phyloP scores from a whole-genome alignment of 2,888 invertebrate genomes.

The Cylloceria caligata region DNA sequence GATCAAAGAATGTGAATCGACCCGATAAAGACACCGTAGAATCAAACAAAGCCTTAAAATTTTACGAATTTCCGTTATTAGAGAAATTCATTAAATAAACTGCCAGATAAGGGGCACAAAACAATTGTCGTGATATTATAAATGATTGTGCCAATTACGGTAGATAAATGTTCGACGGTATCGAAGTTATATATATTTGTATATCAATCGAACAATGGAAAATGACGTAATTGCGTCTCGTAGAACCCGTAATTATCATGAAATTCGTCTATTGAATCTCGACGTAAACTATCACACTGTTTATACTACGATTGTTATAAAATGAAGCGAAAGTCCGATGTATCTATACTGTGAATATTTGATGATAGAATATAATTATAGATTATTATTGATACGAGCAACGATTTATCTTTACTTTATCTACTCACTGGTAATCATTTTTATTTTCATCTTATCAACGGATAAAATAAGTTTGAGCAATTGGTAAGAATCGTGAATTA shows the following conservation, averaged over 20 bases:
- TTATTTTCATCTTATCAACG: background rate
- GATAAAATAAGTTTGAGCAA: background rate
- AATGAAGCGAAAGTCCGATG: constrained; percentile 67
- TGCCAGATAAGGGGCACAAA: constrained; percentile 64
- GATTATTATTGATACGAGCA: constrained; percentile 71
- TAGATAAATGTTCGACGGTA: constrained; percentile 56
- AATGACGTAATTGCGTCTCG: constrained; percentile 5
- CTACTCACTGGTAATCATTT: background rate
- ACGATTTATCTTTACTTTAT: background rate
- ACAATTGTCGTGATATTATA: constrained; percentile 59
- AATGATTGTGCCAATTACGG: constrained; percentile 67
- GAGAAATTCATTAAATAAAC: constrained; percentile 52
- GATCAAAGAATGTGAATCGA: background rate
- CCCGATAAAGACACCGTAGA: constrained; percentile 23
- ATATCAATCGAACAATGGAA: constrained; percentile 37
- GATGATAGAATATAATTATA: constrained; percentile 73
- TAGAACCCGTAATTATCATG: constrained; percentile 37
- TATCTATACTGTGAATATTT: constrained; percentile 80
- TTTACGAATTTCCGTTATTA: constrained; percentile 29
- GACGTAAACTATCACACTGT: constrained; percentile 49
- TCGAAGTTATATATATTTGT: constrained; percentile 54
- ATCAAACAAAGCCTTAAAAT: constrained; percentile 56
- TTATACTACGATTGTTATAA: constrained; percentile 62
- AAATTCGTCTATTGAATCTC: constrained; percentile 49
- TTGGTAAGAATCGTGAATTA: no score